These are phyloP conservation scores for Setipinna tenuifilis DNA, from an alignment of 2,797 vertebrate genomes.

Conservation along the genomic window DNA sequence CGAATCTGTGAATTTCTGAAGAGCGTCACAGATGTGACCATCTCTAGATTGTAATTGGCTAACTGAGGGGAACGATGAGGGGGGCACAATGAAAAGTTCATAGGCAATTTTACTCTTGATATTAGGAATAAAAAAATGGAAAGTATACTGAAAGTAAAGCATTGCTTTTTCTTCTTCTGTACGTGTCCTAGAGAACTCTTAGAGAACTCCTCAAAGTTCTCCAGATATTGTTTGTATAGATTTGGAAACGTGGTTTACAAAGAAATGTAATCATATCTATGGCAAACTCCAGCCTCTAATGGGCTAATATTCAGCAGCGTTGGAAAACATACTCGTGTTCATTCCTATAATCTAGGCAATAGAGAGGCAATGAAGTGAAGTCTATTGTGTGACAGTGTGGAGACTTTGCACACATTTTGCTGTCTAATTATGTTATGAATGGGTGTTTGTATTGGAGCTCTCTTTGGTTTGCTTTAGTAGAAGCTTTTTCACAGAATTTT, in stretches of 20 bases:
- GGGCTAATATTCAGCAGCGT: not conserved
- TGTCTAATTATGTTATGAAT: not conserved
- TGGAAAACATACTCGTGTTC: not conserved
- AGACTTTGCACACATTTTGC: not conserved
- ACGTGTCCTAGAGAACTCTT: not conserved
- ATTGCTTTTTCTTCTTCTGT: not conserved
- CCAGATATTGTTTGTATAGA: not conserved
- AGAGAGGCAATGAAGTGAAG: not conserved
- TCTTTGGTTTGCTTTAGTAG: not conserved
- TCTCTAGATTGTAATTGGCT: not conserved
- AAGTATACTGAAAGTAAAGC: not conserved
- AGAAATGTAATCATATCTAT: not conserved
- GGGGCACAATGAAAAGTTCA: not conserved
- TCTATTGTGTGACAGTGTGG: not conserved
- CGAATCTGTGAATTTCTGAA: slow-evolving; percentile 23
- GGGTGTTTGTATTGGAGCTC: not conserved
- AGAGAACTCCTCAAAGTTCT: not conserved
- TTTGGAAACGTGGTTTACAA: too few species aligned
- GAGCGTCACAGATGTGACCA: not conserved
- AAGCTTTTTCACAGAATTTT: slow-evolving; percentile 15
- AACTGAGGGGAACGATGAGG: slow-evolving; percentile 7
- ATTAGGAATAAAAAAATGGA: not conserved
- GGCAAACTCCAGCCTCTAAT: not conserved
- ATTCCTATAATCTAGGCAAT: not conserved
- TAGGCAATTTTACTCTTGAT: not conserved